Base-by-base conservation (phyloP, 2,797 vertebrate genomes). In the Periparus ater region DNA sequence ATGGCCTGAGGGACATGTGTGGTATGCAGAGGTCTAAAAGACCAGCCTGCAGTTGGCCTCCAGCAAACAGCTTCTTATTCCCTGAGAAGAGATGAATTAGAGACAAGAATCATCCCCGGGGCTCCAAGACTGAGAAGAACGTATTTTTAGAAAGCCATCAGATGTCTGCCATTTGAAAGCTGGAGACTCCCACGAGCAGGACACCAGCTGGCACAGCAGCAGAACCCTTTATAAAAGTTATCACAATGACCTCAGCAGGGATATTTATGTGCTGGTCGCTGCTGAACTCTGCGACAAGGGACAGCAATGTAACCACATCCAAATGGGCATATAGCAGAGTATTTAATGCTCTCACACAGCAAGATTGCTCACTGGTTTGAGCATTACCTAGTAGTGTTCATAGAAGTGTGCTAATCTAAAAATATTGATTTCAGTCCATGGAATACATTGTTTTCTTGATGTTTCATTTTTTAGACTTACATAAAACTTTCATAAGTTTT, bases 241-340 rank as follows among this genome's bases (percentile, higher is more conserved):
- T 95, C 97, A 98, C 97, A 98, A 97, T 15, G 97, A 98, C 6
- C 96, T 98, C 92, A 98, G 97, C 57, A 97, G 97, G 97, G 98
- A 98, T 34, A 95, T 97, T 40, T 98, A 83, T 80, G 97, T 98
- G 98, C 98, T 98, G 96, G 97, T 98, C 29, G 98, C 98, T 47
- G 98, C 98, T 70, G 98, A 98, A 95, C 97, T 98, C 47, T 98
- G 97, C 88, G 95, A 95, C 93, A 98, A 98, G 97, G 98, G 98
- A 93, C 55, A 60, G 40, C n/a, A 27, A 15, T 5, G 30, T n/a
- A 20, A 53, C 32, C 17, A 6, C 21, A 34, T 34, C 26, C 10
- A 38, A 45, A 4, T 10, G 21, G 51, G 26, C 27, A 30, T 13
- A 23, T 0, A 38, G 44, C 27, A 66, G 25, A 55, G 30, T 13